Base-by-base conservation (phyloP, 2,888 invertebrate genomes). In the Heliconius ismenius region DNA sequence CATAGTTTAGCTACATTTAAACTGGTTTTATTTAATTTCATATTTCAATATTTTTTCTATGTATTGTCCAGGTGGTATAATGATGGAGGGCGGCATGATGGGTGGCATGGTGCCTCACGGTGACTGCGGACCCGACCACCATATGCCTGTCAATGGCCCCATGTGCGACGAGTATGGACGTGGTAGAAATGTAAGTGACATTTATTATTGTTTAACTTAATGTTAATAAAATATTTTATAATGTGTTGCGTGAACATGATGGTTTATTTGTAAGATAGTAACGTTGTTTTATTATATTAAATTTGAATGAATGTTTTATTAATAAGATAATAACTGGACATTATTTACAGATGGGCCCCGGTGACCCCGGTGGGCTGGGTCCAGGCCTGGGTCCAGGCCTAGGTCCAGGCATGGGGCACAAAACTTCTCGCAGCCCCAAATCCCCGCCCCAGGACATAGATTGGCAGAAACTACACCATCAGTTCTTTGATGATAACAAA, bases 391-490 rank as follows among this genome's bases (percentile, higher is more conserved):
- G 92, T 77, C 92, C 89, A 88, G 68, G 93, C 63, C 90, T 88
- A 74, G 82, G 81, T 77, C 81, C 80, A 81, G 90, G 90, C 75
- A 84, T 93, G 89, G 70, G 93, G 87, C 86, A 94, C 92, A 82
- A 92, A 91, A 83, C 91, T 88, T 81, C 84, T 62, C 81, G 86
- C 73, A 82, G 96, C 95, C 88, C 89, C 36, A 85, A 86, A 78
- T 86, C 87, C 75, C 85, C 87, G 7, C 82, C 83, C 74, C 81
- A 89, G 72, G 97, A 97, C 90, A 95, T 97, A 89, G 98, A 98
- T 87, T 98, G 98, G 98, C 97, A 97, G 84, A 98, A 98, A 89
- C 91, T 98, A 82, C 98, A 98, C 86, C 97, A 97, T 86, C 97
- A 98, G 89, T 98, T 97, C 91, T 96, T 96, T 85, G 98, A 98